Percentiles rank a stretch among this genome's conserved stretches.
phyloP scores from a whole-genome alignment of 1,140 invertebrate species.

The Pachypeltis micranthus region DNA sequence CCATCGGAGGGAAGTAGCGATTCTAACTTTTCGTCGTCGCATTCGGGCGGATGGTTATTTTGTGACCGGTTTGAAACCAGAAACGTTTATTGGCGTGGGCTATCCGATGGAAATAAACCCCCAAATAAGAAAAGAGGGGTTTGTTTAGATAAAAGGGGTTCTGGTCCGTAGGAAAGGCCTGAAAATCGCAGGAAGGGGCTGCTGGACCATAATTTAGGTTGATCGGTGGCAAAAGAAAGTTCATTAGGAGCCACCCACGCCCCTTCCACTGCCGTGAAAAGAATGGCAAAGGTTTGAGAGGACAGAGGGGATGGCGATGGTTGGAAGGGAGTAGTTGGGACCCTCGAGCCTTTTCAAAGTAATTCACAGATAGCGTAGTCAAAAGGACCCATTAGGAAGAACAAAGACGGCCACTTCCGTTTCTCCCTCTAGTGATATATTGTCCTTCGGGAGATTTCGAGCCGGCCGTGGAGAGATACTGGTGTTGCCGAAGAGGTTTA shows the following conservation, averaged over 20 bases:
- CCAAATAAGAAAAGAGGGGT: neutral
- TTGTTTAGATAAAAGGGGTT: constrained; percentile 1
- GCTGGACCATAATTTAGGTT: constrained; percentile 2
- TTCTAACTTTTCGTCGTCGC: too few species aligned
- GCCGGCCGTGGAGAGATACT: too few species aligned
- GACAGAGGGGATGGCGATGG: too few species aligned
- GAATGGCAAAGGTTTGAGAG: too few species aligned
- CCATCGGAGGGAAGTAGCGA: too few species aligned
- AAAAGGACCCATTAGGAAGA: neutral
- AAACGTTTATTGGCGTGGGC: neutral
- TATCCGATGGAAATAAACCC: neutral
- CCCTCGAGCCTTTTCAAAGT: neutral
- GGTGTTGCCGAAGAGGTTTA: too few species aligned
- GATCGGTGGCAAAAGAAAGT: constrained; percentile 3
- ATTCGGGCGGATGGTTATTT: too few species aligned
- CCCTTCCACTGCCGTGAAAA: neutral
- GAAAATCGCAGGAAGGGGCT: neutral
- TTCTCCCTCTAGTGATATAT: neutral
- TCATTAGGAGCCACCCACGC: constrained; percentile 1
- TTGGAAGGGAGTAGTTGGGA: too few species aligned
- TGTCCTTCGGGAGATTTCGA: neutral
- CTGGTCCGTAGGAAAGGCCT: neutral
- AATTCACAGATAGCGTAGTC: neutral
- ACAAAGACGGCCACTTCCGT: constrained; percentile 6
- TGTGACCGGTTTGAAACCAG: too few species aligned